Conservation (phyloP, 2,113 vertebrate genomes). For the Egretta garzetta region DNA sequence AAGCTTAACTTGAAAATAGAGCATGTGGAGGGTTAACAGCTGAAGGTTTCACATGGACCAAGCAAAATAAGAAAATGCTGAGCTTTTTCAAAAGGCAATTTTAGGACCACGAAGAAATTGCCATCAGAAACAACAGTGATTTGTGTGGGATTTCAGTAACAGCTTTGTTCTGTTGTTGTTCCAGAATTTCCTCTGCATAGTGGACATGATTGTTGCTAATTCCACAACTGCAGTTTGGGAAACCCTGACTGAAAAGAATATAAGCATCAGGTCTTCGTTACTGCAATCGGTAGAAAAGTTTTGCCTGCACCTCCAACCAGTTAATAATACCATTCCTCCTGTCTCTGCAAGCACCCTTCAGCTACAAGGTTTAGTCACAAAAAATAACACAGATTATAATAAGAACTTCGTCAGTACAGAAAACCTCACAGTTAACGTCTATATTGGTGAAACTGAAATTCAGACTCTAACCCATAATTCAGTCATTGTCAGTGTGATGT, state of each 20-base stretch:
- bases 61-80: not conserved
- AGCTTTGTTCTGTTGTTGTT: conserved; percentile 42
- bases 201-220: conserved; percentile 69
- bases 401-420: conserved; percentile 27
- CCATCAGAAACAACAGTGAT: not conserved
- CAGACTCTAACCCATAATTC: not conserved
- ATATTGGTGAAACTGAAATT: conserved; percentile 39
- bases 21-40: not conserved
- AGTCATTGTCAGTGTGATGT: conserved; percentile 74
- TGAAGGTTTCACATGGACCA: not conserved
- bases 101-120: not conserved
- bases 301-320: conserved; percentile 8
- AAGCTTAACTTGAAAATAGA: not conserved
- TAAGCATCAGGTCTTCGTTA: conserved; percentile 47
- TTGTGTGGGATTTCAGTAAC: not conserved
- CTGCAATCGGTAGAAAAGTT: conserved; percentile 78
- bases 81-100: not conserved
- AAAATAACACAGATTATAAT: not conserved
- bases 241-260: not conserved
- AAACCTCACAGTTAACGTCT: conserved; percentile 56
- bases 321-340: not conserved
- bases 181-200: conserved; percentile 79
- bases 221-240: conserved; percentile 28
- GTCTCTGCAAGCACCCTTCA: conserved; percentile 58
- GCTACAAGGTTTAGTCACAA: conserved; percentile 50